Conservation (phyloP, 2,113 vertebrate genomes). For the Brachyistius frenatus region DNA sequence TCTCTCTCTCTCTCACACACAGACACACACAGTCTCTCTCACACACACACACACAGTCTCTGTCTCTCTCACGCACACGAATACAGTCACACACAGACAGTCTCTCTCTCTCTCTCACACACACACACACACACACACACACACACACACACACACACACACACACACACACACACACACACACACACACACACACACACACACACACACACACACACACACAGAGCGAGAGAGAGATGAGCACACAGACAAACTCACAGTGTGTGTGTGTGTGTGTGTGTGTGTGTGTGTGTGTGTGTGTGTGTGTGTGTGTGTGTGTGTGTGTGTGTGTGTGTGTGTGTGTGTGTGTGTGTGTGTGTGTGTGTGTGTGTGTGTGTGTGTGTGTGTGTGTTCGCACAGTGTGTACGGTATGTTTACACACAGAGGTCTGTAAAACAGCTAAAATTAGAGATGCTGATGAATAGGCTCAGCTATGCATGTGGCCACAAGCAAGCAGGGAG, state of each 20-base stretch:
- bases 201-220: slow-evolving; percentile 7
- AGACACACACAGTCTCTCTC: neutral
- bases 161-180: neutral
- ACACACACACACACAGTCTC: neutral
- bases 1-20: neutral
- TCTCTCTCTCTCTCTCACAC: neutral
- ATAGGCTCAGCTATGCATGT: slow-evolving; percentile 14
- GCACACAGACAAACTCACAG: neutral
- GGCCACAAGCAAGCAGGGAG: slow-evolving; percentile 18
- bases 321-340: neutral
- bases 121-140: neutral
- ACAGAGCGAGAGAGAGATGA: neutral
- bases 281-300: neutral
- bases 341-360: neutral
- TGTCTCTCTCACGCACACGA: neutral
- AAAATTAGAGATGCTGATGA: slow-evolving; percentile 49
- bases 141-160: neutral
- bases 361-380: neutral
- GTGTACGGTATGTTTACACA: slow-evolving; percentile 1
- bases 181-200: neutral
- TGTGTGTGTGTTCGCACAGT: neutral
- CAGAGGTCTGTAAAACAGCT: slow-evolving; percentile 21
- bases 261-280: neutral
- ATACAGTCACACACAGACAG: neutral
- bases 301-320: neutral